phyloP scores from a whole-genome alignment of 2,888 invertebrate genomes.

The Idaea straminata region DNA sequence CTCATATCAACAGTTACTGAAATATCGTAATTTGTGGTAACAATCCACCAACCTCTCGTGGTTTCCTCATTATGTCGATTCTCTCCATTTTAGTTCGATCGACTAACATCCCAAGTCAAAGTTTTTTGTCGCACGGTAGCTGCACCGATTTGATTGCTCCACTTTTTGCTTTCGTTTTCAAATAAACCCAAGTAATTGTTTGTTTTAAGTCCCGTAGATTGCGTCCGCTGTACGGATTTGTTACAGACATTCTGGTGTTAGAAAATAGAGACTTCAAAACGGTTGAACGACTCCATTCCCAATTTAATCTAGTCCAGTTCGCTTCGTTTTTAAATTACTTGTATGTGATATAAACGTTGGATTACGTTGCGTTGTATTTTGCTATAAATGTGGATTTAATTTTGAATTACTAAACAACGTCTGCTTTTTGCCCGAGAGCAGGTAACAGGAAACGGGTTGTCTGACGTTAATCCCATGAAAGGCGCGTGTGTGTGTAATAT shows the following conservation, averaged over 20 bases:
- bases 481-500: constrained; percentile 52
- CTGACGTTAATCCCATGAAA: constrained; percentile 66
- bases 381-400: constrained; percentile 71
- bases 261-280: constrained; percentile 72
- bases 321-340: constrained; percentile 22
- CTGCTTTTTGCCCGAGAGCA: constrained; percentile 69
- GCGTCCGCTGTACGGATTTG: constrained; percentile 70
- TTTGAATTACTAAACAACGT: constrained; percentile 64
- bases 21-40: constrained; percentile 18
- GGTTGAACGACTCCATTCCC: constrained; percentile 51
- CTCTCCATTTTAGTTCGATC: constrained; percentile 51
- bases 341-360: constrained; percentile 25
- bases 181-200: constrained; percentile 79
- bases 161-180: constrained; percentile 73
- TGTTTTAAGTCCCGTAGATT: constrained; percentile 76
- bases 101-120: constrained; percentile 52
- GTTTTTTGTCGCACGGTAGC: constrained; percentile 74
- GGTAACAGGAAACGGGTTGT: constrained; percentile 79
- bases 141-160: constrained; percentile 75
- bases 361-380: constrained; percentile 24
- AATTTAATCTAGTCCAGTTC: constrained; percentile 33
- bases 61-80: constrained; percentile 62
- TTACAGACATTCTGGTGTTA: constrained; percentile 67
- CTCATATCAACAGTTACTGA: background rate
- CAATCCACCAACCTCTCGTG: constrained; percentile 42